phyloP scores from a whole-genome alignment of 2,888 invertebrate genomes.

The Athalia rosae region DNA sequence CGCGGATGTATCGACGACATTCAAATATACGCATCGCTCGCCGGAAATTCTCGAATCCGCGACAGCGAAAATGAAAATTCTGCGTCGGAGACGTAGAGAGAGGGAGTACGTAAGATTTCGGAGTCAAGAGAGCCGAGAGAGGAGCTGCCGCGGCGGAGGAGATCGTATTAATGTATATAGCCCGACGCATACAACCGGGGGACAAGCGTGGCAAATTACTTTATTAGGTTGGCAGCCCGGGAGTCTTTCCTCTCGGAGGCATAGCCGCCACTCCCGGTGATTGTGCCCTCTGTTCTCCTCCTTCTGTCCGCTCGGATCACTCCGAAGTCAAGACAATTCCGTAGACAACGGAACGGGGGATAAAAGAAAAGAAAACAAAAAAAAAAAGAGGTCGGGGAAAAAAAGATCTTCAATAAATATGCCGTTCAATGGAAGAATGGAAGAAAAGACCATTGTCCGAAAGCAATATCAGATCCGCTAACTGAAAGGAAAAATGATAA shows the following conservation, averaged over 20 bases:
- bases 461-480: too few relatives aligned
- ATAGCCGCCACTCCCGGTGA: conserved; percentile 64
- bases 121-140: conserved; percentile 49
- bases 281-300: conserved; percentile 64
- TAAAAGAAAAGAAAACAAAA: too few relatives aligned
- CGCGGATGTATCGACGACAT: neutral
- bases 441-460: neutral
- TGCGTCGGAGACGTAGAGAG: conserved; percentile 18
- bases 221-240: conserved; percentile 72
- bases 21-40: too few relatives aligned
- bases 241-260: conserved; percentile 68
- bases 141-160: conserved; percentile 48
- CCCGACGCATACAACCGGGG: conserved; percentile 65
- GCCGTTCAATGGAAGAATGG: conserved; percentile 8
- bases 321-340: conserved; percentile 45
- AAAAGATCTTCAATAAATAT: neutral
- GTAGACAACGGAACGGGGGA: conserved; percentile 27
- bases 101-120: conserved; percentile 30
- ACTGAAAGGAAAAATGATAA: too few relatives aligned
- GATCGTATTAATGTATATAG: conserved; percentile 72
- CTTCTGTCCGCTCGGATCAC: conserved; percentile 37
- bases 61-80: too few relatives aligned
- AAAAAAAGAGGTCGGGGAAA: neutral
- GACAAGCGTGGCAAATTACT: conserved; percentile 73
- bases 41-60: too few relatives aligned